Percentiles rank a stretch among this genome's conserved stretches.
phyloP scores from a whole-genome alignment of 35 echinoderm and acorn worm genomes.

The Heliocidaris tuberculata region DNA sequence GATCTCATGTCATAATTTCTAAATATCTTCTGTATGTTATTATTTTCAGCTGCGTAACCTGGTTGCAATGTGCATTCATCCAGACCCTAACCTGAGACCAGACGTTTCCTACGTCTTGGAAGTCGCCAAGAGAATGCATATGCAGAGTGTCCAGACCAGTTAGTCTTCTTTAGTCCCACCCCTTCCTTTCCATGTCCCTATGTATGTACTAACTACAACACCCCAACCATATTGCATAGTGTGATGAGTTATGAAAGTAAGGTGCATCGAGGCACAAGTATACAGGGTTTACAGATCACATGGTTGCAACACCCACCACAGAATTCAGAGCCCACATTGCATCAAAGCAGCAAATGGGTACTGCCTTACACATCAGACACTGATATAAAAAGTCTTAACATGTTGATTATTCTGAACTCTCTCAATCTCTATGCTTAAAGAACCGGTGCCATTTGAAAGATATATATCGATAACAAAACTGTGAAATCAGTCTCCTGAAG shows the following conservation, averaged over 20 bases:
- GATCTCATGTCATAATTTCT: too few relatives aligned
- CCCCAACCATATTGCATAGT: neutral
- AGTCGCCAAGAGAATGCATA: constrained; percentile 70
- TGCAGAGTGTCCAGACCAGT: constrained; percentile 47
- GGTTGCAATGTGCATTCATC: constrained; percentile 78
- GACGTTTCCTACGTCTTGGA: constrained; percentile 69
- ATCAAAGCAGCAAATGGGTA: too few relatives aligned
- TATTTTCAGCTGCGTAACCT: constrained; percentile 72
- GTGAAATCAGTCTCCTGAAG: too few relatives aligned
- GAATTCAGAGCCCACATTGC: too few relatives aligned
- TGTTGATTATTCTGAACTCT: too few relatives aligned
- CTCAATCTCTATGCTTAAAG: too few relatives aligned
- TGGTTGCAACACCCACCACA: too few relatives aligned
- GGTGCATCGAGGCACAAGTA: neutral
- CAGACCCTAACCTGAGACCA: constrained; percentile 71
- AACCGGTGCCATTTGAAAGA: too few relatives aligned
- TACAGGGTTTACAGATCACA: neutral
- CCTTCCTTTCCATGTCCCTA: constrained; percentile 23
- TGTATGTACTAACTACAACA: neutral
- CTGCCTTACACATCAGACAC: too few relatives aligned
- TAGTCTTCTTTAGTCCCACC: constrained; percentile 24
- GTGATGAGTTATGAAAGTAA: neutral
- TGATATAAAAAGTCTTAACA: too few relatives aligned
- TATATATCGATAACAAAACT: too few relatives aligned
- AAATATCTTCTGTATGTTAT: neutral